phyloP scores from a whole-genome alignment of 1,140 invertebrate species.

The Zaprionus vittiger region DNA sequence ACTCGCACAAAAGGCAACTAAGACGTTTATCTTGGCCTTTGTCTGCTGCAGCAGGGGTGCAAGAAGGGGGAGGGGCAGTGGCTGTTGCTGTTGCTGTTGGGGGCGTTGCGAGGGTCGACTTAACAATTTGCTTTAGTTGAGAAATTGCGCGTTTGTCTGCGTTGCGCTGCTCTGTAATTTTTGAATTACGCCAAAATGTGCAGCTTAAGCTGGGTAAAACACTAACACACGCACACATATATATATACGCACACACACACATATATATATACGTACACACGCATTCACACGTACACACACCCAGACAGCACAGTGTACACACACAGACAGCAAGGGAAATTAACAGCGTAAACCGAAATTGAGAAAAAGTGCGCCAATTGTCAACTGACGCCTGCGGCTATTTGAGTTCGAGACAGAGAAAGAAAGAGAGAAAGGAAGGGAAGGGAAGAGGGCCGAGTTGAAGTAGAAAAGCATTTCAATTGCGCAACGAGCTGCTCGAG shows the following conservation, averaged over 20 bases:
- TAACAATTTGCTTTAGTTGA: conserved; percentile 18
- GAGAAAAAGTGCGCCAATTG: conserved; percentile 56
- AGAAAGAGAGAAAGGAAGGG: neutral
- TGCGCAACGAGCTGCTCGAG: conserved; percentile 42
- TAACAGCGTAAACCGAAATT: conserved; percentile 17
- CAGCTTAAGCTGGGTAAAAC: conserved; percentile 50
- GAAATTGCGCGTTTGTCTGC: conserved; percentile 59
- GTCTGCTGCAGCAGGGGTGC: conserved; percentile 7
- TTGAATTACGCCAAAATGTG: conserved; percentile 75
- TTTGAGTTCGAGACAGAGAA: conserved; percentile 23
- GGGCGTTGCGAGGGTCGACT: conserved; percentile 7
- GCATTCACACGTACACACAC: no score
- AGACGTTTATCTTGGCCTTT: conserved; percentile 70
- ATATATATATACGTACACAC: conserved; percentile 8
- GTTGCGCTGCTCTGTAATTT: conserved; percentile 71
- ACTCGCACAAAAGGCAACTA: conserved; percentile 48
- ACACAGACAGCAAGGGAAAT: conserved; percentile 20
- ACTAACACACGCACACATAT: conserved; percentile 19
- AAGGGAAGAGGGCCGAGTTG: neutral
- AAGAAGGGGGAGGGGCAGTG: conserved; percentile 26
- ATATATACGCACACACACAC: no score
- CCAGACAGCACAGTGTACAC: neutral
- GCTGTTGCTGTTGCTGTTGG: conserved; percentile 9
- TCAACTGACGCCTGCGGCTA: conserved; percentile 74
- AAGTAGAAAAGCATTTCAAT: conserved; percentile 65